Conservation (phyloP, 2,888 invertebrate species). For the Hydraecia micacea region DNA sequence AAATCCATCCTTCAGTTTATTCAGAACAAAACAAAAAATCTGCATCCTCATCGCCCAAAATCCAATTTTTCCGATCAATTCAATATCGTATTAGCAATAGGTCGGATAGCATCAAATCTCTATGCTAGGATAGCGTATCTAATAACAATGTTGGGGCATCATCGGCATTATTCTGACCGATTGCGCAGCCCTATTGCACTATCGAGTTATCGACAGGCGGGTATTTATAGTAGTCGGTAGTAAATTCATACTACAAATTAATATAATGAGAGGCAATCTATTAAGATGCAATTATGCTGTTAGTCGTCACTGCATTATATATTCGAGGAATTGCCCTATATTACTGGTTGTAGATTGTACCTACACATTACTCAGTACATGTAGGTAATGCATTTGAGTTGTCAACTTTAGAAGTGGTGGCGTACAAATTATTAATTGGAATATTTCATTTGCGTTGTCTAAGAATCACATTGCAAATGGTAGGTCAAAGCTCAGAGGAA, state of each 20-base stretch:
- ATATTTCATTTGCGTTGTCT: neutral
- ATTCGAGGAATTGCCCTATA: slow-evolving; percentile 32
- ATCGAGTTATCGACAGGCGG: slow-evolving; percentile 66
- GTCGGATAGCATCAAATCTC: slow-evolving; percentile 68
- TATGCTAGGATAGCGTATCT: slow-evolving; percentile 68
- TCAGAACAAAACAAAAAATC: slow-evolving; percentile 28
- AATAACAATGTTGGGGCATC: slow-evolving; percentile 76
- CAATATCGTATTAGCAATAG: slow-evolving; percentile 49
- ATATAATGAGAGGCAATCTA: slow-evolving; percentile 65
- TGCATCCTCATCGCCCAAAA: slow-evolving; percentile 34
- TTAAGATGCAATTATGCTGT: slow-evolving; percentile 64
- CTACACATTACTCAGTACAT: slow-evolving; percentile 1
- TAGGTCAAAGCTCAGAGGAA: neutral
- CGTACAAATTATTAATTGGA: neutral
- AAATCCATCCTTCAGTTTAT: slow-evolving; percentile 1
- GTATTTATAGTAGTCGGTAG: slow-evolving; percentile 41
- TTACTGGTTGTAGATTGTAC: slow-evolving; percentile 9
- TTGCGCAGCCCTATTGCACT: slow-evolving; percentile 79
- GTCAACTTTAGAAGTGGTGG: slow-evolving; percentile 3
- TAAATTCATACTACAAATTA: slow-evolving; percentile 62
- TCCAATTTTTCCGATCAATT: slow-evolving; percentile 51
- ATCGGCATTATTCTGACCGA: slow-evolving; percentile 83
- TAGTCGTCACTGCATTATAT: slow-evolving; percentile 49
- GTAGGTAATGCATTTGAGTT: slow-evolving; percentile 11
- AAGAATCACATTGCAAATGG: neutral